phyloP scores from a whole-genome alignment of 2,888 invertebrate genomes.

The Oligia latruncula region DNA sequence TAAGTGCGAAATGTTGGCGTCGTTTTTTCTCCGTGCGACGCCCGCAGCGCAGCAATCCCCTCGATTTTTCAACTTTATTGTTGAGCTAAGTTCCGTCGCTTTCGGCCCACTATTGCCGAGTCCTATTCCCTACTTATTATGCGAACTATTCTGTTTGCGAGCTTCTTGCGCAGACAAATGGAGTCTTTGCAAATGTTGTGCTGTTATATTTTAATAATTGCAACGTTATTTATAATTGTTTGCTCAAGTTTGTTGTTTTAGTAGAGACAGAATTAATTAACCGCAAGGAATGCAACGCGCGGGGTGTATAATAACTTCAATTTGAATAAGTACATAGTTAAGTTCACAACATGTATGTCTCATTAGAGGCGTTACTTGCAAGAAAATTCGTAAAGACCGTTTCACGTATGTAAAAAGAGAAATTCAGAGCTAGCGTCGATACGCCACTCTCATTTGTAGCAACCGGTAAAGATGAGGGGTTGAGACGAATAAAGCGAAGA shows the following conservation, averaged over 20 bases:
- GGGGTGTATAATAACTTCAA: conserved; percentile 17
- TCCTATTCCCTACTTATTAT: conserved; percentile 79
- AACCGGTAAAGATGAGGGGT: conserved; percentile 69
- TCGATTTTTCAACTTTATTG: conserved; percentile 89
- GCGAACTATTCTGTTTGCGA: conserved; percentile 71
- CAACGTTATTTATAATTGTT: conserved; percentile 53
- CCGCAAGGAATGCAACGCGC: conserved; percentile 24
- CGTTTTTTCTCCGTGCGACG: conserved; percentile 84
- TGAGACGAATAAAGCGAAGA: conserved; percentile 67
- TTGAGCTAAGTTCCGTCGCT: conserved; percentile 81
- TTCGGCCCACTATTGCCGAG: conserved; percentile 67
- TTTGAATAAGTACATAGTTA: conserved; percentile 16
- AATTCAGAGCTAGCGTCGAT: conserved; percentile 53
- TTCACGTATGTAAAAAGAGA: conserved; percentile 27
- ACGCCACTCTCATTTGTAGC: conserved; percentile 65
- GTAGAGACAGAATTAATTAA: conserved; percentile 54
- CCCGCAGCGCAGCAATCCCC: conserved; percentile 83
- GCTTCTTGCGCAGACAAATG: conserved; percentile 61
- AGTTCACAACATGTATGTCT: not conserved
- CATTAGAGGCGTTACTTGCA: conserved; percentile 22
- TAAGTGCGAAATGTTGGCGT: conserved; percentile 88
- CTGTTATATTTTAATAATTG: conserved; percentile 59
- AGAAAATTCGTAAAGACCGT: conserved; percentile 19
- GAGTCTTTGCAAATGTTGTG: conserved; percentile 60
- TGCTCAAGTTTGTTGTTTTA: conserved; percentile 45